Evolutionary conservation across 2,113 vertebrate species (phyloP).

Genomic region (Sminthopsis crassicaudata): DNA sequence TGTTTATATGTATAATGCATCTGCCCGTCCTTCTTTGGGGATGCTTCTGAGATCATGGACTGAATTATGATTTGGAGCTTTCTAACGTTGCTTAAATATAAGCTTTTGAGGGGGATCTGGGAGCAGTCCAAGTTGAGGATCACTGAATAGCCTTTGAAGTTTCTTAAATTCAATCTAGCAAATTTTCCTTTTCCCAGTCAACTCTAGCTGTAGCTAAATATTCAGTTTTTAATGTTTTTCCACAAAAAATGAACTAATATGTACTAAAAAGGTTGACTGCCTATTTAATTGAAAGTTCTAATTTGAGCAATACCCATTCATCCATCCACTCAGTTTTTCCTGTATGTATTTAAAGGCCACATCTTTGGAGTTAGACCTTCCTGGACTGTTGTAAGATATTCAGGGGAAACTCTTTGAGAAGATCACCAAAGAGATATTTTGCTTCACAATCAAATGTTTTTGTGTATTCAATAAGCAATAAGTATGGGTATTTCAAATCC

Average conservation of each 20-base stretch:
- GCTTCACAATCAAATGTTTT: neutral
- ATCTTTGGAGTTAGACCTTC: neutral
- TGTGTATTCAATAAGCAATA: neutral
- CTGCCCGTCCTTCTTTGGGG: neutral
- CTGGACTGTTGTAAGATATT: neutral
- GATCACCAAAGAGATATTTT: neutral
- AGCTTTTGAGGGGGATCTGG: neutral
- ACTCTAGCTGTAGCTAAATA: neutral
- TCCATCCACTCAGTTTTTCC: neutral
- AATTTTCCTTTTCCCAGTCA: neutral
- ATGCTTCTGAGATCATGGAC: neutral
- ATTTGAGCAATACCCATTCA: neutral
- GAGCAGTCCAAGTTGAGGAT: neutral
- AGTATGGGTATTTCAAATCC: neutral
- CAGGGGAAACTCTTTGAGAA: neutral
- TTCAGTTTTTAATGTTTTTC: neutral
- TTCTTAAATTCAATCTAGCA: neutral
- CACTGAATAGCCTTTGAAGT: neutral
- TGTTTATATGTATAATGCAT: neutral
- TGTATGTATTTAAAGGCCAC: neutral
- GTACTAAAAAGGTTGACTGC: neutral
- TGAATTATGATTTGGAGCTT: neutral
- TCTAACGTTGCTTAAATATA: neutral
- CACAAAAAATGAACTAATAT: neutral
- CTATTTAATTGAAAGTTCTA: neutral